Evolutionary conservation across 1,140 invertebrate species (phyloP).

Genomic region (Heliconius congener): DNA sequence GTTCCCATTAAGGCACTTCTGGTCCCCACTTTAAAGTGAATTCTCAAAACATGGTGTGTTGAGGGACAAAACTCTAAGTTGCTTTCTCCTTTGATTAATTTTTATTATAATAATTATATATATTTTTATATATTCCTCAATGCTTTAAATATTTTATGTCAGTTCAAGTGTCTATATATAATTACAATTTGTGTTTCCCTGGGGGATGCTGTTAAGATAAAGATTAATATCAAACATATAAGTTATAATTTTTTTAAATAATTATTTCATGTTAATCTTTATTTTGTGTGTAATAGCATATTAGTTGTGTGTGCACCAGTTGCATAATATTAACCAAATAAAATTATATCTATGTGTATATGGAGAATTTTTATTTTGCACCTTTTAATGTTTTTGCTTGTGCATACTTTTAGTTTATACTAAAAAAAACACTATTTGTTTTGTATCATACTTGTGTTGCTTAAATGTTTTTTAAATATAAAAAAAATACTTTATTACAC

Average conservation of each 20-base stretch:
- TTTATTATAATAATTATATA: background rate
- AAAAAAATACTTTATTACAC: background rate
- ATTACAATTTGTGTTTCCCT: background rate
- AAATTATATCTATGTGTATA: background rate
- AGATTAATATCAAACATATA: constrained; percentile 31
- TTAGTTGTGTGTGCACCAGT: background rate
- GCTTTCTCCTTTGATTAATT: no score
- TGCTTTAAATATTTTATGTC: no score
- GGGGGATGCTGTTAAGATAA: constrained; percentile 44
- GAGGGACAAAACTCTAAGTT: no score
- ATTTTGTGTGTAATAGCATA: constrained; percentile 2
- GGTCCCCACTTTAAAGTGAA: no score
- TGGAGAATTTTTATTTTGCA: background rate
- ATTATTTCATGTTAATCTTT: constrained; percentile 12
- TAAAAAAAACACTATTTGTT: no score
- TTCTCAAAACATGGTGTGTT: no score
- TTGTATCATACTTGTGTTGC: no score
- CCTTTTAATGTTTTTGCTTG: no score
- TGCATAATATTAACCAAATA: background rate
- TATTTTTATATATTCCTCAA: background rate
- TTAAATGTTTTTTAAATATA: background rate
- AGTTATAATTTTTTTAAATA: background rate
- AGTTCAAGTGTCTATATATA: background rate
- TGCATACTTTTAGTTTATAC: no score
- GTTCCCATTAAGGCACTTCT: no score